phyloP scores from a whole-genome alignment of 2,888 invertebrate genomes.

The Doris montereyensis region DNA sequence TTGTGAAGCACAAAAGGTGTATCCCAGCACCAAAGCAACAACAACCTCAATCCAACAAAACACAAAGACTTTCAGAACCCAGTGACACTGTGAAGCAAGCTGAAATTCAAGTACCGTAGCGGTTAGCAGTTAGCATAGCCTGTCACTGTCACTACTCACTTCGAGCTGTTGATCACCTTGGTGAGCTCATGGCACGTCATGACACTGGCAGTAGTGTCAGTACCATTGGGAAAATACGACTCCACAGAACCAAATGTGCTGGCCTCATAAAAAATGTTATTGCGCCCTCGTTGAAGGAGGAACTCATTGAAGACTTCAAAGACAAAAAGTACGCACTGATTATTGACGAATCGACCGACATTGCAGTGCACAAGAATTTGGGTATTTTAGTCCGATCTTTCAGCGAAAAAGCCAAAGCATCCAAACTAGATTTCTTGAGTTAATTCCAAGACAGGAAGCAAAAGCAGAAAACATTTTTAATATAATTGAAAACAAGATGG shows the following conservation, averaged over 20 bases:
- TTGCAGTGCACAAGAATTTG: background rate
- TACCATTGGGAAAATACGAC: background rate
- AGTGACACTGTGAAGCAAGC: background rate
- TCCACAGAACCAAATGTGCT: background rate
- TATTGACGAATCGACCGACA: background rate
- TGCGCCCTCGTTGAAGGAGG: background rate
- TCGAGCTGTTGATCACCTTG: background rate
- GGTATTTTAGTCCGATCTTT: background rate
- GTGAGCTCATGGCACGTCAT: background rate
- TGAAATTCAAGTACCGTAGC: background rate
- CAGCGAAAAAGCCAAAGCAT: background rate
- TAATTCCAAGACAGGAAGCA: background rate
- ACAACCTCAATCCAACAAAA: too few relatives aligned
- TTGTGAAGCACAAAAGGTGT: background rate
- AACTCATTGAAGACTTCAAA: background rate
- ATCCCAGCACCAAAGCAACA: background rate
- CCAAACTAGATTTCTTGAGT: background rate
- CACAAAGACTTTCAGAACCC: too few relatives aligned
- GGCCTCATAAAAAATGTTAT: background rate
- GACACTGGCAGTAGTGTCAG: background rate
- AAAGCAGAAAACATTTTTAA: background rate
- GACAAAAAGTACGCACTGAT: background rate
- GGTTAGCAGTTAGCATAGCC: background rate
- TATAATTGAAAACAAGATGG: background rate
- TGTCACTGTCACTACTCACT: background rate